Conservation (phyloP, 1,140 invertebrate species). For the Drosophila subobscura region DNA sequence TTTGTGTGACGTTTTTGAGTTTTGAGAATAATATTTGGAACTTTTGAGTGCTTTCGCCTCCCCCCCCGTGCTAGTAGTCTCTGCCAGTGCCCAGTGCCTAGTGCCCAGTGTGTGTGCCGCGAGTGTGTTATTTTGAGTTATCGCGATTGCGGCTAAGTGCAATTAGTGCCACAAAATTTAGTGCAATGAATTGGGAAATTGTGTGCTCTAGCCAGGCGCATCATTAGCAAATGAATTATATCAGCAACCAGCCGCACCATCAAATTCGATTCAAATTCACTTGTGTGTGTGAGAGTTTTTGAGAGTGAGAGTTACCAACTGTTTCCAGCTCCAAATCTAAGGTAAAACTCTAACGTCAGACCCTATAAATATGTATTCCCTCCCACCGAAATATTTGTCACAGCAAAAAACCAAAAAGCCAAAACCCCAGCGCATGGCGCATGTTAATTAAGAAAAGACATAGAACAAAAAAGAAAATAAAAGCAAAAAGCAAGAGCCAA, state of each 20-base stretch:
- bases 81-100: not conserved
- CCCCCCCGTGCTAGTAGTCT: not conserved
- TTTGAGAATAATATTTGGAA: constrained; percentile 33
- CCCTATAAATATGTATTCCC: constrained; percentile 39
- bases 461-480: constrained; percentile 20
- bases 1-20: constrained; percentile 18
- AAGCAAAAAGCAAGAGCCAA: constrained; percentile 9
- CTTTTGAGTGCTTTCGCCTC: constrained; percentile 31
- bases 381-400: constrained; percentile 12
- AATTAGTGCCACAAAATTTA: constrained; percentile 74
- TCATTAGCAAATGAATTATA: constrained; percentile 38
- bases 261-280: constrained; percentile 6
- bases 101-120: constrained; percentile 4
- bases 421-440: constrained; percentile 27
- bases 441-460: constrained; percentile 71
- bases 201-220: constrained; percentile 19
- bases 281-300: constrained; percentile 22
- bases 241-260: not conserved
- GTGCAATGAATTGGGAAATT: constrained; percentile 69
- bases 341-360: constrained; percentile 57
- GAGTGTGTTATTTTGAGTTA: constrained; percentile 75
- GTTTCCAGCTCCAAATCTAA: constrained; percentile 18
- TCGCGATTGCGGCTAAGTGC: constrained; percentile 72
- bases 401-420: constrained; percentile 28
- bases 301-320: constrained; percentile 21